These are phyloP conservation scores for Pseudomyrmex dendroicus DNA, from an alignment of 1,140 invertebrate genomes.

Conservation along the genomic window DNA sequence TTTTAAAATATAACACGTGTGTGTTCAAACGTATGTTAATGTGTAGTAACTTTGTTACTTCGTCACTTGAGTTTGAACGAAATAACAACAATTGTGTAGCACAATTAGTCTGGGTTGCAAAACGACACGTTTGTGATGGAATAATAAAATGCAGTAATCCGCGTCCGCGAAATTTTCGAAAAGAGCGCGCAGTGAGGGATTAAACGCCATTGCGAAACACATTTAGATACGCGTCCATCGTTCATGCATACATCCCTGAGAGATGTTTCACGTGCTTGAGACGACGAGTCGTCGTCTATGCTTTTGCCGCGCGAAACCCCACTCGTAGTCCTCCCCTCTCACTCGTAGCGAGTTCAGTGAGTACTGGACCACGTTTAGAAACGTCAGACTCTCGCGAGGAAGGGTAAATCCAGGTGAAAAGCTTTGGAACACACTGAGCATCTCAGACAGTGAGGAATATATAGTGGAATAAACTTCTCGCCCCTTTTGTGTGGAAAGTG, in stretches of 20 bases:
- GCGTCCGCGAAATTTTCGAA: constrained; percentile 3
- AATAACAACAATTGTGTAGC: not conserved
- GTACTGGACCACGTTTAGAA: constrained; percentile 52
- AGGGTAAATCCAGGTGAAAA: constrained; percentile 47
- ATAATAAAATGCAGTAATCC: not conserved
- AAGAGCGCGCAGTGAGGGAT: not conserved
- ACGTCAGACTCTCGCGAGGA: constrained; percentile 42
- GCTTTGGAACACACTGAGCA: constrained; percentile 36
- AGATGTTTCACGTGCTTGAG: not conserved
- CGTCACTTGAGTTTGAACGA: not conserved
- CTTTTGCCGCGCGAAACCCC: constrained; percentile 2
- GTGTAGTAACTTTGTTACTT: not conserved
- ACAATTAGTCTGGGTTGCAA: too few relatives aligned
- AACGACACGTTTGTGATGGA: too few relatives aligned
- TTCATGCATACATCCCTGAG: not conserved
- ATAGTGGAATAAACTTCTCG: constrained; percentile 17
- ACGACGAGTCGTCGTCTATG: constrained; percentile 4
- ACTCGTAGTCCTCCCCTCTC: not conserved
- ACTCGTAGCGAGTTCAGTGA: constrained; percentile 37
- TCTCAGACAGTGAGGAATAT: constrained; percentile 54
- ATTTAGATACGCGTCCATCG: not conserved
- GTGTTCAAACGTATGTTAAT: not conserved
- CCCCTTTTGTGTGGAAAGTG: constrained; percentile 32
- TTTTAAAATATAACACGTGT: too few relatives aligned
- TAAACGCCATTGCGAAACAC: constrained; percentile 2